A percentile compares a stretch with the other conserved stretches of the same genome.
These are phyloP conservation scores for Platycheirus rosarum DNA, from an alignment of 2,888 invertebrate species.

Conservation along the genomic window DNA sequence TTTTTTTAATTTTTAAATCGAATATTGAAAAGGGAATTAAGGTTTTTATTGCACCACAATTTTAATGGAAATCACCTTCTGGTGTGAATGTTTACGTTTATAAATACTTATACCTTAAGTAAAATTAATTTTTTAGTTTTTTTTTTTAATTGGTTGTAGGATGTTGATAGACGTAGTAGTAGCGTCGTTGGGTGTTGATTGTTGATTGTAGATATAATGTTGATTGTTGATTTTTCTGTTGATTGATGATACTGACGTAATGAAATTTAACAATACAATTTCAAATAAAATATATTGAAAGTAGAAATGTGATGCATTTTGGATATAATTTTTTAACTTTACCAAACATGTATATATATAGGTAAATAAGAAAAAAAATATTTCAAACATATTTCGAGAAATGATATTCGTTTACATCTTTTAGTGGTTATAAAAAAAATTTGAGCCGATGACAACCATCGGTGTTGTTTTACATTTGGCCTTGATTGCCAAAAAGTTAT, in stretches of 20 bases:
- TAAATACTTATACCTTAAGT: not conserved
- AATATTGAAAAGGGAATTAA: not conserved
- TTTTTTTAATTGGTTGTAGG: not conserved
- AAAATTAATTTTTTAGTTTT: not conserved
- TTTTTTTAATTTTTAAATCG: not conserved
- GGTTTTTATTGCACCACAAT: slow-evolving; percentile 16
- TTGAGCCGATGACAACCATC: no score
- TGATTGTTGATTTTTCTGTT: slow-evolving; percentile 23
- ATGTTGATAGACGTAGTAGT: not conserved
- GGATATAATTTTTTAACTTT: not conserved
- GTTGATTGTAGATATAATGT: slow-evolving; percentile 54
- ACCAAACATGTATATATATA: no score
- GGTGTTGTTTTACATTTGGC: slow-evolving; percentile 7
- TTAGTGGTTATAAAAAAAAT: no score
- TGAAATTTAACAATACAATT: not conserved
- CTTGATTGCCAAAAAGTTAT: no score
- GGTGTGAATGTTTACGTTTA: not conserved
- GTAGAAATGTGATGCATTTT: slow-evolving; percentile 27
- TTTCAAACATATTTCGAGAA: no score
- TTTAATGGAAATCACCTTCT: not conserved
- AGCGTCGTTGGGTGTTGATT: slow-evolving; percentile 19
- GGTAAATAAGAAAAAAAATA: not conserved
- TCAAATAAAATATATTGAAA: not conserved
- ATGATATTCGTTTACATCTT: no score
- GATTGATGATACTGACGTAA: not conserved